phyloP scores from a whole-genome alignment of 2,888 invertebrate genomes.

The Nysson spinosus region DNA sequence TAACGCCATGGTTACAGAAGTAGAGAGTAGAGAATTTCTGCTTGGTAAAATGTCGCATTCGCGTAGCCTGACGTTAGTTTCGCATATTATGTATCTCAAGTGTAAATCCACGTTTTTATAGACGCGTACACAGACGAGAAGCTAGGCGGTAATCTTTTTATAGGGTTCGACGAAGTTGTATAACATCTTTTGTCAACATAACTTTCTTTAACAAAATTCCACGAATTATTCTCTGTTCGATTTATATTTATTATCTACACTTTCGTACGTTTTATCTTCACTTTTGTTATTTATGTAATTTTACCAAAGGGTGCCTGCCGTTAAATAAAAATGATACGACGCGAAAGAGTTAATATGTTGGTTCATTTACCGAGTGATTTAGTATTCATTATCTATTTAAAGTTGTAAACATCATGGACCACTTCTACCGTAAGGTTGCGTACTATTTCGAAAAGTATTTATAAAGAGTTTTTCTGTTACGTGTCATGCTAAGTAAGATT shows the following conservation, averaged over 20 bases:
- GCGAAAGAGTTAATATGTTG: slow-evolving; percentile 25
- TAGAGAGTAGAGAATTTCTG: slow-evolving; percentile 18
- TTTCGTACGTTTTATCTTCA: too few relatives aligned
- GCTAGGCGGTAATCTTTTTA: too few relatives aligned
- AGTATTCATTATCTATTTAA: slow-evolving; percentile 38
- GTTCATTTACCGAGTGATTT: slow-evolving; percentile 41
- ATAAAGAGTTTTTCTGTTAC: slow-evolving; percentile 9
- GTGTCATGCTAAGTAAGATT: slow-evolving; percentile 41
- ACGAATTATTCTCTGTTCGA: too few relatives aligned
- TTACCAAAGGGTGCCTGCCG: too few relatives aligned
- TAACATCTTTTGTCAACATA: too few relatives aligned
- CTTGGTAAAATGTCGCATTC: slow-evolving; percentile 12
- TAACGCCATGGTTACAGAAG: slow-evolving; percentile 24
- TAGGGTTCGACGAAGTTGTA: too few relatives aligned
- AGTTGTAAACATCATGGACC: slow-evolving; percentile 14
- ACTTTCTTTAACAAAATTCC: too few relatives aligned
- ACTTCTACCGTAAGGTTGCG: slow-evolving; percentile 7
- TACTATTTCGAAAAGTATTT: slow-evolving; percentile 8
- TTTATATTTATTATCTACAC: too few relatives aligned
- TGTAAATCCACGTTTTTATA: slow-evolving; percentile 21
- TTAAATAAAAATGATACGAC: too few relatives aligned
- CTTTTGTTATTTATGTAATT: too few relatives aligned
- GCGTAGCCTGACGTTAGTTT: neutral
- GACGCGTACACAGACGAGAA: too few relatives aligned
- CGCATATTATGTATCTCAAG: slow-evolving; percentile 11